These are phyloP conservation scores for Xiphydria camelus DNA, from an alignment of 2,888 invertebrate species.

Conservation along the genomic window DNA sequence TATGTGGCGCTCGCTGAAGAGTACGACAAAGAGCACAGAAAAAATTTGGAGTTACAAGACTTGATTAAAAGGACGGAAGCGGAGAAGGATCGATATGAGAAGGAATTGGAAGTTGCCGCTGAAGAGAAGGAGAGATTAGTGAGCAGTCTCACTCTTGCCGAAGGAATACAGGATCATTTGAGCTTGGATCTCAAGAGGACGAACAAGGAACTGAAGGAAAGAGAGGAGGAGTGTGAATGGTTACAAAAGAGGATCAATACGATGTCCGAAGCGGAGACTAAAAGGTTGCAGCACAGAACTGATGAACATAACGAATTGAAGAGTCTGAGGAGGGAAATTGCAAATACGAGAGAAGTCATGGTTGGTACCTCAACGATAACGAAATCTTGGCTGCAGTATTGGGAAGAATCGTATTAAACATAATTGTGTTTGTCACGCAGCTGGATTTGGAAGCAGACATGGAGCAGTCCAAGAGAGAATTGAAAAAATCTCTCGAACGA, in stretches of 20 bases:
- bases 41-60: constrained; percentile 55
- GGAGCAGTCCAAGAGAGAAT: constrained; percentile 37
- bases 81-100: constrained; percentile 59
- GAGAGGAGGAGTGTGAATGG: constrained; percentile 62
- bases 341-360: constrained; percentile 40
- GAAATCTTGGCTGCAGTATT: constrained; percentile 1
- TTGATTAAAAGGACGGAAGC: constrained; percentile 58
- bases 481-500: constrained; percentile 33
- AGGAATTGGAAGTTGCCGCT: constrained; percentile 58
- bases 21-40: constrained; percentile 36
- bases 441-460: constrained; percentile 44
- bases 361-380: constrained; percentile 21
- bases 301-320: constrained; percentile 39
- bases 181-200: constrained; percentile 59
- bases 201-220: constrained; percentile 59
- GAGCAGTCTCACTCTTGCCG: constrained; percentile 41
- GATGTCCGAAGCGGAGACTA: constrained; percentile 43
- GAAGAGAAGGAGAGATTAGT: constrained; percentile 58
- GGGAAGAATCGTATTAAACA: background rate
- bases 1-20: constrained; percentile 33
- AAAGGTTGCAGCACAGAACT: constrained; percentile 37
- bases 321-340: constrained; percentile 37
- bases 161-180: constrained; percentile 59
- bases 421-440: constrained; percentile 14
- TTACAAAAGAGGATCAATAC: constrained; percentile 61